Conservation (phyloP, 2,113 vertebrate genomes). For the Prietella phreatophila region DNA sequence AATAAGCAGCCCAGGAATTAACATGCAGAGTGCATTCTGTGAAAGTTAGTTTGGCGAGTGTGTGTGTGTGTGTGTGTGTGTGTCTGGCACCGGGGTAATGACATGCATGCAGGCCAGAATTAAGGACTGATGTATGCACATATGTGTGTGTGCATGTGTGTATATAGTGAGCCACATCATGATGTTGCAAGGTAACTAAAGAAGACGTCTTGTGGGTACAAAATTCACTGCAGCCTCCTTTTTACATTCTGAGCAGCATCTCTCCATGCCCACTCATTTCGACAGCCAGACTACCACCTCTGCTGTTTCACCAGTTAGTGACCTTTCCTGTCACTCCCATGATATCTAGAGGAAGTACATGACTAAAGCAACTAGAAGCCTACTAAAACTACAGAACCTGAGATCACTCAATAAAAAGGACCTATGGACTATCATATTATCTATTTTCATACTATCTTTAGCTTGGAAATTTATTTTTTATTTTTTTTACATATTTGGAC, state of each 20-base stretch:
- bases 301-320: conserved; percentile 35
- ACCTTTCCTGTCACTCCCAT: conserved; percentile 57
- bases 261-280: conserved; percentile 45
- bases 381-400: conserved; percentile 26
- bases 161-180: conserved; percentile 46
- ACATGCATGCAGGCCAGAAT: conserved; percentile 51
- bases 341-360: conserved; percentile 35
- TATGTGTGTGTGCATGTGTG: conserved; percentile 19
- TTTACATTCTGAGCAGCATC: conserved; percentile 50
- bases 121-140: conserved; percentile 39
- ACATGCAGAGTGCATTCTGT: conserved; percentile 52
- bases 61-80: conserved; percentile 5
- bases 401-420: conserved; percentile 33
- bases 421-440: conserved; percentile 1
- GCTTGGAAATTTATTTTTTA: no score
- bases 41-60: conserved; percentile 14
- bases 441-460: background rate
- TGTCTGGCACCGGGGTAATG: conserved; percentile 48
- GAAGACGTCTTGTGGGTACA: conserved; percentile 45
- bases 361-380: conserved; percentile 25
- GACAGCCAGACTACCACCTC: conserved; percentile 39
- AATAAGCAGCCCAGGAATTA: conserved; percentile 52
- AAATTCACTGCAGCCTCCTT: conserved; percentile 52
- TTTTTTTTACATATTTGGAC: no score
- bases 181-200: conserved; percentile 52